A percentile compares a stretch with the other conserved stretches of the same genome.
Conservation (phyloP, 2,888 invertebrate genomes). For the Liopterus haemorrhoidalis region DNA sequence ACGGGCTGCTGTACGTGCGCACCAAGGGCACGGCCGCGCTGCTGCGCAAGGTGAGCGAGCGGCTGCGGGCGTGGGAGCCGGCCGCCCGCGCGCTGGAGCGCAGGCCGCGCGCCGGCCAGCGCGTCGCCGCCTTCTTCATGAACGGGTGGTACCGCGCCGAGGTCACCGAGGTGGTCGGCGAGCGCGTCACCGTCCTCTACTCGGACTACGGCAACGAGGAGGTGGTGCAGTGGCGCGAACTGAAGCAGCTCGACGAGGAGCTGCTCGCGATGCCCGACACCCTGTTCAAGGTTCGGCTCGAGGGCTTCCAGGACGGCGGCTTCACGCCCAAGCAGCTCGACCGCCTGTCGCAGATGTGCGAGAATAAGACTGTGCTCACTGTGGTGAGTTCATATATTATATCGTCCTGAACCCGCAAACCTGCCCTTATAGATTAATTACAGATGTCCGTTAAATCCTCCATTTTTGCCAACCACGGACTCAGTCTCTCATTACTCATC, state of each 20-base stretch:
- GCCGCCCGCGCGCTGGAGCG: slow-evolving; percentile 13
- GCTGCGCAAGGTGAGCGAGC: no score
- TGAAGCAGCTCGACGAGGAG: slow-evolving; percentile 34
- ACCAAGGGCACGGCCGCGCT: slow-evolving; percentile 11
- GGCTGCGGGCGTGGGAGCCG: neutral
- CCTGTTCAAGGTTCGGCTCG: slow-evolving; percentile 28
- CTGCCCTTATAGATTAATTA: no score
- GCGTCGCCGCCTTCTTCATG: slow-evolving; percentile 27
- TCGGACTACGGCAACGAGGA: slow-evolving; percentile 36
- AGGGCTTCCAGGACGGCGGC: slow-evolving; percentile 22
- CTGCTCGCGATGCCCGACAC: slow-evolving; percentile 30
- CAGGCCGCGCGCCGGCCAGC: slow-evolving; percentile 33
- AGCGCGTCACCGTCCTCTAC: slow-evolving; percentile 32
- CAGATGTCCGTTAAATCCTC: no score
- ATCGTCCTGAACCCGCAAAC: no score
- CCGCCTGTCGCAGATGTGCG: slow-evolving; percentile 13
- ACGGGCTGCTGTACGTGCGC: slow-evolving; percentile 7
- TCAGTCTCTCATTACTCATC: no score
- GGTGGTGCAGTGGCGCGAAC: slow-evolving; percentile 30
- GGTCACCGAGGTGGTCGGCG: slow-evolving; percentile 28
- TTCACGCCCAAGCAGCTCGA: slow-evolving; percentile 21
- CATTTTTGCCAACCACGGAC: no score
- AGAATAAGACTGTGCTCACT: slow-evolving; percentile 21
- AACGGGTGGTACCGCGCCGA: slow-evolving; percentile 33
- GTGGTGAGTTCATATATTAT: slow-evolving; percentile 26